phyloP scores from a whole-genome alignment of 2,888 invertebrate genomes.

The Octodonta nipae region DNA sequence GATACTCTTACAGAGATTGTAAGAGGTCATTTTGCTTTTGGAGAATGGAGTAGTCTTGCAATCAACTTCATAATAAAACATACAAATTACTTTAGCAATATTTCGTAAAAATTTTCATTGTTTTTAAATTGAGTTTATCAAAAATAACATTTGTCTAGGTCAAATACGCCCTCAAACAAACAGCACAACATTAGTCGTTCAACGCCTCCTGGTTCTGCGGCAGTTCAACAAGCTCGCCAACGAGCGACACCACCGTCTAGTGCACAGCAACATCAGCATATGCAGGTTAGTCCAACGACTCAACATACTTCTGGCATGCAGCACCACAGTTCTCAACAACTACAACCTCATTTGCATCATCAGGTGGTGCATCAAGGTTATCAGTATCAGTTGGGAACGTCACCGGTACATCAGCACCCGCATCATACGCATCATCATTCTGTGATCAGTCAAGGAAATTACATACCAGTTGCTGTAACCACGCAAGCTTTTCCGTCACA shows the following conservation, averaged over 20 bases:
- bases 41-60: no score
- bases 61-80: no score
- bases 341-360: constrained; percentile 31
- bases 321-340: constrained; percentile 25
- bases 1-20: no score
- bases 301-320: constrained; percentile 27
- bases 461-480: constrained; percentile 44
- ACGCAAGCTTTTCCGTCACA: constrained; percentile 44
- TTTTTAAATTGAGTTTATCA: no score
- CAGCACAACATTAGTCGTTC: constrained; percentile 22
- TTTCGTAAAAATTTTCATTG: no score
- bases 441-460: constrained; percentile 38
- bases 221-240: constrained; percentile 22
- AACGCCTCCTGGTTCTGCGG: constrained; percentile 32
- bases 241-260: constrained; percentile 30
- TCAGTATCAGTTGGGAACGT: constrained; percentile 20
- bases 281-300: constrained; percentile 30
- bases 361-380: constrained; percentile 33
- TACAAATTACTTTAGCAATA: no score
- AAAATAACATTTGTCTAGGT: no score
- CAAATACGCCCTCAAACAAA: constrained; percentile 32
- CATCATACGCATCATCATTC: constrained; percentile 33
- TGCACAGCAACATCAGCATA: constrained; percentile 27
- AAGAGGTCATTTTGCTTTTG: no score
- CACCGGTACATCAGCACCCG: constrained; percentile 30